These are phyloP conservation scores for Turritopsis dohrnii DNA, from an alignment of 30 jellyfish, hydroid and myxozoan species.

Conservation along the genomic window DNA sequence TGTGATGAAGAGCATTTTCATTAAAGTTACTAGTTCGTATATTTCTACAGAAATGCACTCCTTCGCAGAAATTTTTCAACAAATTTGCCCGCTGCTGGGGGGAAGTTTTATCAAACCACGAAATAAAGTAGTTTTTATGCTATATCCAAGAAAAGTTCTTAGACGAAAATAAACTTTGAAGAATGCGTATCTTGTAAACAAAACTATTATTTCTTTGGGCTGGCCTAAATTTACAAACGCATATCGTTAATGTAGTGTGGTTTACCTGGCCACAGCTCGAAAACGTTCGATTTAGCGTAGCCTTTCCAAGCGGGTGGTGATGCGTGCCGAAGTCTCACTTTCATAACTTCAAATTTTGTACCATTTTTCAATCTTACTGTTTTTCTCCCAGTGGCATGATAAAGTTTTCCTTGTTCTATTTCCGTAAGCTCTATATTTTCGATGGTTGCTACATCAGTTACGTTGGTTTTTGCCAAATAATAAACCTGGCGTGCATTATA, in stretches of 20 bases:
- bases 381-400: neutral
- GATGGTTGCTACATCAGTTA: neutral
- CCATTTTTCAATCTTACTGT: neutral
- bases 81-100: no score
- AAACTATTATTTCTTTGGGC: neutral
- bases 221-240: neutral
- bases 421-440: neutral
- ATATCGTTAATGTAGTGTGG: constrained; percentile 9
- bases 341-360: neutral
- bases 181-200: neutral
- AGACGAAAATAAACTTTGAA: neutral
- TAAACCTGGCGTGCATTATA: neutral
- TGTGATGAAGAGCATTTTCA: no score
- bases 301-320: neutral
- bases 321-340: neutral
- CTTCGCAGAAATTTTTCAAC: no score
- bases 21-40: no score
- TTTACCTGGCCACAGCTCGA: neutral
- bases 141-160: no score
- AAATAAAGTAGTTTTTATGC: no score
- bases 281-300: neutral
- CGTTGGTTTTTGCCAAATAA: constrained; percentile 6
- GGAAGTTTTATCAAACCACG: no score
- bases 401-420: neutral
- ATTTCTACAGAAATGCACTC: no score